Percentiles rank a stretch among this genome's conserved stretches.
These are phyloP conservation scores for Silurus aristotelis DNA, from an alignment of 2,797 vertebrate genomes.

Conservation along the genomic window DNA sequence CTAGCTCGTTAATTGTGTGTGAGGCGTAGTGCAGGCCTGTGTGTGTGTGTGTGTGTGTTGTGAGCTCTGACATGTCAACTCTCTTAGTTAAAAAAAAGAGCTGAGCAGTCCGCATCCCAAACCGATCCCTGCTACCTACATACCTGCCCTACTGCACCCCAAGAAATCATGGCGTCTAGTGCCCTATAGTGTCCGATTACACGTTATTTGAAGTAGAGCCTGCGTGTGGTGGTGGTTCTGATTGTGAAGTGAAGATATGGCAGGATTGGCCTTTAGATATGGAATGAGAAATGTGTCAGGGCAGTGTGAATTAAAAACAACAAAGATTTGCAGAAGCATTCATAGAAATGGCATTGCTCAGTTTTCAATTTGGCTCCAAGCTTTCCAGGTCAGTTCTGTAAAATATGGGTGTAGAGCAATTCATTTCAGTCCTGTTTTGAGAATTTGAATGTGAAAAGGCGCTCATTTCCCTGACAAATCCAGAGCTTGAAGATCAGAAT, in stretches of 20 bases:
- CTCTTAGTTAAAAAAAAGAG: background rate
- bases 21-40: slow-evolving; percentile 22
- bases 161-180: background rate
- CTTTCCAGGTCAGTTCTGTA: no score
- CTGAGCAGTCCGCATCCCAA: slow-evolving; percentile 7
- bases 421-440: background rate
- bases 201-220: background rate
- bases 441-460: background rate
- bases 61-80: slow-evolving; percentile 42
- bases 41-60: slow-evolving; percentile 19
- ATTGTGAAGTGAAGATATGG: background rate
- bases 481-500: no score
- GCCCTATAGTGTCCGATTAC: background rate
- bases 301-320: background rate
- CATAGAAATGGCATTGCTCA: background rate
- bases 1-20: background rate
- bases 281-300: background rate
- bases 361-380: background rate
- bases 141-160: background rate
- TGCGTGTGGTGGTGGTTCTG: background rate
- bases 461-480: background rate
- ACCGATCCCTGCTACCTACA: background rate
- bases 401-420: no score
- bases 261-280: background rate
- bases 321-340: background rate